Percentiles rank a stretch among this genome's conserved stretches.
Evolutionary conservation across 2,888 invertebrate genomes (phyloP).

Genomic region (Rhogogaster chlorosoma): DNA sequence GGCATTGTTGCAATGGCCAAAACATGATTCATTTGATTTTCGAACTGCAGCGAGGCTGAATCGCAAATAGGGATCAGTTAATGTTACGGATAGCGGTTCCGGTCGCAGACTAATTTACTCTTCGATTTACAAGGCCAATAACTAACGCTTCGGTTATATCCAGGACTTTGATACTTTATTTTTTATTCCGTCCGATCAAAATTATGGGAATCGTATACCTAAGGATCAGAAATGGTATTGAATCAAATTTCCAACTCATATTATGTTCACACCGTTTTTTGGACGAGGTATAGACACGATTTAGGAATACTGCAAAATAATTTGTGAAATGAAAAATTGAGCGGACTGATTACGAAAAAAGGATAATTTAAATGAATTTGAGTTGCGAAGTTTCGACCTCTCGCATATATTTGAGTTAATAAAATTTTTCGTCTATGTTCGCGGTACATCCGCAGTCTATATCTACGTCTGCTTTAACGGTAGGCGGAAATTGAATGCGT

Average conservation of each 20-base stretch:
- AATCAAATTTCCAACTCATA: not conserved
- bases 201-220: not conserved
- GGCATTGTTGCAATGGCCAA: not conserved
- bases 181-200: not conserved
- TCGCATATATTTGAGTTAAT: not conserved
- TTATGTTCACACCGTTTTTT: not conserved
- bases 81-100: not conserved
- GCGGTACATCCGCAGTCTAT: not conserved
- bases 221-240: not conserved
- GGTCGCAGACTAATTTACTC: not conserved
- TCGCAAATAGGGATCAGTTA: not conserved
- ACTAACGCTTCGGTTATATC: conserved; percentile 1
- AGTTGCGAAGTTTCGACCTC: not conserved
- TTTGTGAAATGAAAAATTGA: no score
- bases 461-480: not conserved
- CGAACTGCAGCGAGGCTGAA: not conserved
- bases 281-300: no score
- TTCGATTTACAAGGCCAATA: conserved; percentile 16
- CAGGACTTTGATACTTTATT: not conserved
- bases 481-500: conserved; percentile 19
- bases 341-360: no score
- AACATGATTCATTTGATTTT: not conserved
- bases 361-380: not conserved
- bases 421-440: not conserved
- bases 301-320: no score